phyloP scores from a whole-genome alignment of 2,113 vertebrate genomes.

The Podarcis raffonei region DNA sequence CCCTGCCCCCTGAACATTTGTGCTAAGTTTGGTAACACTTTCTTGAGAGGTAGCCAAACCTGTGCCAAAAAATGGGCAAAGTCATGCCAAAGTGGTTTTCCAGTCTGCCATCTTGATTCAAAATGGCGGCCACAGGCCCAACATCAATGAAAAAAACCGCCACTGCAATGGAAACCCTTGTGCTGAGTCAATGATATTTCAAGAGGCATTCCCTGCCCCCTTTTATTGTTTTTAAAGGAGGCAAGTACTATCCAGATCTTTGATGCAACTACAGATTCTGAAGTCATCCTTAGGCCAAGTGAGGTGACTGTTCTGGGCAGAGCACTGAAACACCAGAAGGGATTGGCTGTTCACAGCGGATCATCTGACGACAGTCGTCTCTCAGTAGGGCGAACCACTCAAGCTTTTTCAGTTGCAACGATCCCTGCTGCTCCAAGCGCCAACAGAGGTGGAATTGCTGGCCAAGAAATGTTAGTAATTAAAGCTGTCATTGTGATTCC shows the following conservation, averaged over 20 bases:
- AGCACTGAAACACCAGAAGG: conserved; percentile 23
- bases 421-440: conserved; percentile 50
- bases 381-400: conserved; percentile 43
- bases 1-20: too few species aligned
- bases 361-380: background rate
- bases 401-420: conserved; percentile 23
- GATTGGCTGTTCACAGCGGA: conserved; percentile 32
- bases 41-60: too few species aligned
- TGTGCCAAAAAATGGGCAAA: too few species aligned
- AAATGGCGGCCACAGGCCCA: too few species aligned
- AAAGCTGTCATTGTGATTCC: conserved; percentile 44
- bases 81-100: too few species aligned
- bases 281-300: background rate
- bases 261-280: conserved; percentile 27
- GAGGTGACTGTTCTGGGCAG: background rate
- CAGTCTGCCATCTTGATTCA: too few species aligned
- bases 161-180: too few species aligned
- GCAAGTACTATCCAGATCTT: conserved; percentile 32
- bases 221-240: background rate
- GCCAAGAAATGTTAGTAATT: conserved; percentile 50
- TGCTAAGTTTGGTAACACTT: too few species aligned
- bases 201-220: conserved; percentile 10
- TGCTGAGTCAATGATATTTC: too few species aligned
- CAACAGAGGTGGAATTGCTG: conserved; percentile 46
- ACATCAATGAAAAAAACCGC: too few species aligned